Base-by-base conservation (phyloP, 1,140 invertebrate genomes). In the Drosophila elegans region DNA sequence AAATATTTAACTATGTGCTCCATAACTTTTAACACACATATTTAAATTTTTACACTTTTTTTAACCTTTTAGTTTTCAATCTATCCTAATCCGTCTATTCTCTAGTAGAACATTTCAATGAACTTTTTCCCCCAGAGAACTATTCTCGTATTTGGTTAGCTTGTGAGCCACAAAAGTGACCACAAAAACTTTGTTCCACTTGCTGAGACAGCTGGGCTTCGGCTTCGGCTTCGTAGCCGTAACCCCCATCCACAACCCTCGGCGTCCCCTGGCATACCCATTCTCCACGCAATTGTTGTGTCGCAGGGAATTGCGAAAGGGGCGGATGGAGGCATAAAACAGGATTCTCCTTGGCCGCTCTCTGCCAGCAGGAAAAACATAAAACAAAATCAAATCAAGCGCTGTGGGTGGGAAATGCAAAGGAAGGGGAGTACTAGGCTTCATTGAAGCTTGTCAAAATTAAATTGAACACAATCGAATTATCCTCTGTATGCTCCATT, bases 391-490 rank as follows among this genome's bases (percentile, higher is more conserved):
- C 83, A 88, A 88, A 89, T 88, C 83, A 88, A 88, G 72, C 73
- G 66, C 32, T 56, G 60, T 45, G 60, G 60, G 60, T 62, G 64
- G 67, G 32, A 51, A 55, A 41, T 45, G 46, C 67, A 49, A 46
- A 45, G 57, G 12, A 32, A 9, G 27, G 36, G 21, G 44, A 46
- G 55, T 71, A 34, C 68, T 48, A 34, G 66, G 66, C 68, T 71
- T 71, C 83, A 91, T 75, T 85, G 90, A 86, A 91, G 90, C 90
- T 91, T 91, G 90, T 91, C 90, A 91, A 91, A 91, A 91, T 91
- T 91, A 91, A 91, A 91, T 91, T 91, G 90, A 91, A 91, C 90
- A 90, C 90, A 91, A 91, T 91, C 90, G 82, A 91, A 91, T 91
- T 91, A 91, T 91, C 73, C 76, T 71, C 57, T 80, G 81, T 64